Conservation (phyloP, 2,113 vertebrate genomes). For the Cepphus grylle region DNA sequence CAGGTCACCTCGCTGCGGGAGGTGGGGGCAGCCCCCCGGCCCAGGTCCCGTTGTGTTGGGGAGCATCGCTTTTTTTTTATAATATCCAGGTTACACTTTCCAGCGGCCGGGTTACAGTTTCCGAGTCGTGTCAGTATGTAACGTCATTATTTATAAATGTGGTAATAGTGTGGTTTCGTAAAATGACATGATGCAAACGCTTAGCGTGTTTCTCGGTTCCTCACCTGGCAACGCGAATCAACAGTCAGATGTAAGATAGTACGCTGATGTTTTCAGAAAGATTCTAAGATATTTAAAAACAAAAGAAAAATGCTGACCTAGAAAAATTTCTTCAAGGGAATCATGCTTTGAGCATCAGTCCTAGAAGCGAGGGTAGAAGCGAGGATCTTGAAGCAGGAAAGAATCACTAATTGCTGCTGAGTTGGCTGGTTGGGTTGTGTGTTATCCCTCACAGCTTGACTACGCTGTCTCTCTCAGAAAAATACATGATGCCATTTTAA, state of each 20-base stretch:
- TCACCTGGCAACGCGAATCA: background rate
- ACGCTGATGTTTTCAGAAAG: background rate
- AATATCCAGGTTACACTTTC: background rate
- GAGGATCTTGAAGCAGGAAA: background rate
- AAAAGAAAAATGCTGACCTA: background rate
- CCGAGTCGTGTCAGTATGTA: rapidly evolving
- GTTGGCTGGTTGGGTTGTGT: rapidly evolving
- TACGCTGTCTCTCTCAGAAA: background rate
- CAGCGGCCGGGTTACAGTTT: background rate
- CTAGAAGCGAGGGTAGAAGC: background rate
- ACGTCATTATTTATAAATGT: background rate
- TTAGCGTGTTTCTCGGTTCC: background rate
- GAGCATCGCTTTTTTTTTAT: background rate
- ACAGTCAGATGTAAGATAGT: background rate
- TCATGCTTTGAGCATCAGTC: background rate
- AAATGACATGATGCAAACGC: background rate
- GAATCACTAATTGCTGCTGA: background rate
- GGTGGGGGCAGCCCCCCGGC: background rate
- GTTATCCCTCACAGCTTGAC: background rate
- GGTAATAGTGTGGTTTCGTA: background rate
- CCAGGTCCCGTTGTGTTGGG: background rate
- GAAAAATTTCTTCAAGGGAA: background rate
- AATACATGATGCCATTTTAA: background rate
- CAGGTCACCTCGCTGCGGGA: rapidly evolving
- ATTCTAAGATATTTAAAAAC: background rate